Percentiles rank a stretch among this genome's conserved stretches.
phyloP scores from a whole-genome alignment of 2,888 invertebrate species.

The Rapana venosa region DNA sequence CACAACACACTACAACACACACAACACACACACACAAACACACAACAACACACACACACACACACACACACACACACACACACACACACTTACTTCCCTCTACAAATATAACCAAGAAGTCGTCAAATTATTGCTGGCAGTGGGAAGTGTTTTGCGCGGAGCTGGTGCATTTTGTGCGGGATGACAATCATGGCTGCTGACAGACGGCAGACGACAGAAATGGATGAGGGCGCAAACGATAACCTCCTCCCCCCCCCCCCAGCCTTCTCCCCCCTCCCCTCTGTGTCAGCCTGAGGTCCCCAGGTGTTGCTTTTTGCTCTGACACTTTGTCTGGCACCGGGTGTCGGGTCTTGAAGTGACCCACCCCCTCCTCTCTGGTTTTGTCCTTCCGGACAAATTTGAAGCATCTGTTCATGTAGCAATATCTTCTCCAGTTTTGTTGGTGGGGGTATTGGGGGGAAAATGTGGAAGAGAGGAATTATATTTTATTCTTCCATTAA shows the following conservation, averaged over 20 bases:
- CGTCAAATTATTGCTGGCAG: conserved; percentile 7
- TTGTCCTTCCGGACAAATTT: too few species aligned
- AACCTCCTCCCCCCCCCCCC: neutral
- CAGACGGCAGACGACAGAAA: conserved; percentile 18
- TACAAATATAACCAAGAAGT: neutral
- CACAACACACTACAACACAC: too few species aligned
- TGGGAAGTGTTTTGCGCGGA: neutral
- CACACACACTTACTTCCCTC: neutral
- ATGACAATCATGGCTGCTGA: conserved; percentile 15
- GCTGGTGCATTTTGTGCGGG: neutral
- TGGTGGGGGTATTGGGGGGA: too few species aligned
- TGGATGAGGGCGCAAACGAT: neutral
- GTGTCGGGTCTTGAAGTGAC: neutral
- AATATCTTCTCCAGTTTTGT: too few species aligned
- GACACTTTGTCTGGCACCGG: neutral
- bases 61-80: too few species aligned
- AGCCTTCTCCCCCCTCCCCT: neutral
- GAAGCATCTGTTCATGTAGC: too few species aligned
- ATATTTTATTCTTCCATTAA: too few species aligned
- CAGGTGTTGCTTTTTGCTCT: conserved; percentile 6
- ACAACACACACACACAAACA: too few species aligned
- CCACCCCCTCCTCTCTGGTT: neutral
- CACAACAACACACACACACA: too few species aligned
- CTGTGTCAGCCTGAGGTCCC: neutral
- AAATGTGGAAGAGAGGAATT: too few species aligned